These are phyloP conservation scores for Meleagris gallopavo DNA, from an alignment of 2,113 vertebrate genomes.

Conservation along the genomic window DNA sequence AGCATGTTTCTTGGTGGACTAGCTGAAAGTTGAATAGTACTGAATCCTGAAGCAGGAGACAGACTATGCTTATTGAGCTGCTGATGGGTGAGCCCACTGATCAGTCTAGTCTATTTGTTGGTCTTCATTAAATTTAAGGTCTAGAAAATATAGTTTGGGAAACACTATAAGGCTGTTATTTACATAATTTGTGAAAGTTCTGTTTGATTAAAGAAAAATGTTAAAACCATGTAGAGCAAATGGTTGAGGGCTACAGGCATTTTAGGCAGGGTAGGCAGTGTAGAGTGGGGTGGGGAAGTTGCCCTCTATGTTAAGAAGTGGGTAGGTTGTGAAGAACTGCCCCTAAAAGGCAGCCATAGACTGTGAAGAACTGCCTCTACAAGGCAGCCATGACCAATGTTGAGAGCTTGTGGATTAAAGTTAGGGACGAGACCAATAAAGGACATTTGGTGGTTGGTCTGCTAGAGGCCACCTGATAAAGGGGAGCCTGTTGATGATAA, in stretches of 20 bases:
- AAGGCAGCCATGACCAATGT: too few relatives aligned
- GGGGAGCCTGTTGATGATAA: neutral
- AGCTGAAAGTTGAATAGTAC: neutral
- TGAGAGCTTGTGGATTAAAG: neutral
- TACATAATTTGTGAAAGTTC: neutral
- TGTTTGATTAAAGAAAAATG: neutral
- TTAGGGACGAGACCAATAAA: neutral
- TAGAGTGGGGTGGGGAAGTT: too few relatives aligned
- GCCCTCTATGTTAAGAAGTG: too few relatives aligned
- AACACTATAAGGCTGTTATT: neutral
- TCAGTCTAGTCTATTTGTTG: neutral
- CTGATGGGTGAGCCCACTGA: neutral
- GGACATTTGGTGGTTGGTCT: neutral
- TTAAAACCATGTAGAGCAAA: neutral
- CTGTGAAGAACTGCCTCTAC: too few relatives aligned
- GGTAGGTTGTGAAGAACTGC: too few relatives aligned
- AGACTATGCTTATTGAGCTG: neutral
- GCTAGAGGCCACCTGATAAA: neutral
- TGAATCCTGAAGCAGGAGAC: neutral
- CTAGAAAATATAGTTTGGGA: neutral
- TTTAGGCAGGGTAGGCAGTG: too few relatives aligned
- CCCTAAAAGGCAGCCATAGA: too few relatives aligned
- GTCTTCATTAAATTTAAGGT: neutral
- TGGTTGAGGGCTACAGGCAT: too few relatives aligned
- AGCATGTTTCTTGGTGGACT: neutral